Conservation (phyloP, 2,797 vertebrate species). For the Pangasius krempfi region DNA sequence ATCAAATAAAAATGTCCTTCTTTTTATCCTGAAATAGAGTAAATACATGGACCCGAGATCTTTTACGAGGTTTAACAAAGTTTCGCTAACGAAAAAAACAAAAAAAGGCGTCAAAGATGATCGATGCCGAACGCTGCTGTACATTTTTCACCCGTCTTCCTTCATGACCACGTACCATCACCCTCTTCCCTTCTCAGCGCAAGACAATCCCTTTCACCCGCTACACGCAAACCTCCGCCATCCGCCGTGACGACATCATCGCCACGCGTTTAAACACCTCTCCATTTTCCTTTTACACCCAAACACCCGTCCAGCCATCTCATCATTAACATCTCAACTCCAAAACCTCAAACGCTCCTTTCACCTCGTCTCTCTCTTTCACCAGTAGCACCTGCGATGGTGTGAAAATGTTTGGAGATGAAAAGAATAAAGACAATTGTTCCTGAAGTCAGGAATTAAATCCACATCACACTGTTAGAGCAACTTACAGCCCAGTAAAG, state of each 20-base stretch:
- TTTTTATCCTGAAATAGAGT: background rate
- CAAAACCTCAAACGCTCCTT: too few species aligned
- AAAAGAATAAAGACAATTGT: background rate
- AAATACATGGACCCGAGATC: background rate
- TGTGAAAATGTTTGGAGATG: background rate
- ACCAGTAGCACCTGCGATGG: background rate
- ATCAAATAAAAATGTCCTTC: background rate
- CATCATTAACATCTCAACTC: too few species aligned
- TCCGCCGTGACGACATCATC: background rate
- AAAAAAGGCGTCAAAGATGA: background rate
- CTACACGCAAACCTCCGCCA: background rate
- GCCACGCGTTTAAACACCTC: background rate
- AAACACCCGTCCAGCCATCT: too few species aligned
- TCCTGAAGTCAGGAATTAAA: background rate
- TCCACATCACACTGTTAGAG: background rate
- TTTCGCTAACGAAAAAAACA: too few species aligned
- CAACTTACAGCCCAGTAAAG: background rate
- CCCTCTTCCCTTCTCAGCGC: background rate
- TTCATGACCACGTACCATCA: background rate
- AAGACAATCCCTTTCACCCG: too few species aligned
- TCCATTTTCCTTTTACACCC: background rate
- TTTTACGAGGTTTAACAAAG: background rate
- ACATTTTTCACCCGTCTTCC: background rate
- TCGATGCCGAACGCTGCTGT: background rate
- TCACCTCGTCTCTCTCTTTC: background rate